A percentile compares a stretch with the other conserved stretches of the same genome.
Evolutionary conservation across 2,797 vertebrate genomes (phyloP).

Genomic region (Petrocephalus schoutedeni): DNA sequence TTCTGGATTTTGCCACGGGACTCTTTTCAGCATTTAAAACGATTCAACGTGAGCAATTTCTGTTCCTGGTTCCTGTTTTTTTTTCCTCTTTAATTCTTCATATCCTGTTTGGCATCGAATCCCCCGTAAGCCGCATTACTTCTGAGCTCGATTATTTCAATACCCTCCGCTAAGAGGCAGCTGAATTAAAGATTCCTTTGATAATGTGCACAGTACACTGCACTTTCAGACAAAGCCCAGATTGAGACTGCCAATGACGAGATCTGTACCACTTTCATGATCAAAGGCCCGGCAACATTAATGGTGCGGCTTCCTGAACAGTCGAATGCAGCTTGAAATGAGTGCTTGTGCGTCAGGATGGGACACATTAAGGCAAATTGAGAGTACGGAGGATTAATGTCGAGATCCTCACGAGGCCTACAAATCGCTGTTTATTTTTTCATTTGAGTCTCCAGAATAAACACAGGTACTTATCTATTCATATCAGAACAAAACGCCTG

Average conservation of each 20-base stretch:
- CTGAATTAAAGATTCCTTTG: slow-evolving; percentile 23
- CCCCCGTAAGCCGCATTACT: background rate
- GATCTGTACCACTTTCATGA: slow-evolving; percentile 22
- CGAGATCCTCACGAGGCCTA: background rate
- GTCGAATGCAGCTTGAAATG: background rate
- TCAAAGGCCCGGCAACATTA: slow-evolving; percentile 17
- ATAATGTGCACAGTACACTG: background rate
- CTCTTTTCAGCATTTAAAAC: background rate
- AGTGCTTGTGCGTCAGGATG: background rate
- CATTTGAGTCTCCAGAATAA: slow-evolving; percentile 38
- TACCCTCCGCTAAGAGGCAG: slow-evolving; percentile 11
- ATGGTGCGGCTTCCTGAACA: slow-evolving; percentile 3
- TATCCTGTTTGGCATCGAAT: slow-evolving; percentile 9
- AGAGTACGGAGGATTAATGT: background rate
- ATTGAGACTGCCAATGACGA: slow-evolving; percentile 6
- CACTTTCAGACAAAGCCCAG: slow-evolving; percentile 21
- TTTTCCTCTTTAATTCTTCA: background rate
- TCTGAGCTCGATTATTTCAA: slow-evolving; percentile 25
- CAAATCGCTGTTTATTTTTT: slow-evolving; percentile 43
- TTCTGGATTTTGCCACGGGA: background rate
- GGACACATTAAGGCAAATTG: slow-evolving; percentile 14
- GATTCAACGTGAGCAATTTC: background rate
- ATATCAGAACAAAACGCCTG: slow-evolving; percentile 10
- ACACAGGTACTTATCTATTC: slow-evolving; percentile 9
- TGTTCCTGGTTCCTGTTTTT: background rate